phyloP scores from a whole-genome alignment of 2,113 vertebrate species.

The Protobothrops mucrosquamatus region DNA sequence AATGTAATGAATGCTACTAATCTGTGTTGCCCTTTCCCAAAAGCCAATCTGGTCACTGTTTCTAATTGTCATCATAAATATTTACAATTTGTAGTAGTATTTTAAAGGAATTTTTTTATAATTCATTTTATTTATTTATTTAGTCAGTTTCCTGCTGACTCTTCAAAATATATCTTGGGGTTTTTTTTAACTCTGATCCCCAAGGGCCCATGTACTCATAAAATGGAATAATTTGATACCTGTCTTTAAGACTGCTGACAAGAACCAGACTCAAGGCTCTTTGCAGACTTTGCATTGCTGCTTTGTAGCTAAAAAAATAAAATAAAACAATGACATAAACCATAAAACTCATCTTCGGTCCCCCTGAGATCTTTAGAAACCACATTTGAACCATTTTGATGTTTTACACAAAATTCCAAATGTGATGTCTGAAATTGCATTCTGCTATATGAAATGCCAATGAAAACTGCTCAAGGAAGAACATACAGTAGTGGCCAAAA shows the following conservation, averaged over 20 bases:
- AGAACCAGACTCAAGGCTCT: background rate
- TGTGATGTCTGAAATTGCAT: background rate
- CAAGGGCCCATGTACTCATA: background rate
- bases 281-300: background rate
- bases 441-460: background rate
- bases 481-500: background rate
- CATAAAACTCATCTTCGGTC: background rate
- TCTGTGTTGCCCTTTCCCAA: slow-evolving; percentile 42
- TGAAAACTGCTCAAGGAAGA: background rate
- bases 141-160: background rate
- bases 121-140: background rate
- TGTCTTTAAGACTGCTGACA: background rate
- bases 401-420: background rate
- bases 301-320: background rate
- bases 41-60: slow-evolving; percentile 62
- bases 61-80: slow-evolving; percentile 57
- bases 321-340: background rate
- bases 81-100: slow-evolving; percentile 28
- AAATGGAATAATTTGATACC: background rate
- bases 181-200: background rate
- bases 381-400: background rate
- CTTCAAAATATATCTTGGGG: background rate
- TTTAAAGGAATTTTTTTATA: background rate
- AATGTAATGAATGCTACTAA: slow-evolving; percentile 40
- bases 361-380: background rate